Conservation (phyloP, 2,888 invertebrate genomes). For the Andrena trimmerana region DNA sequence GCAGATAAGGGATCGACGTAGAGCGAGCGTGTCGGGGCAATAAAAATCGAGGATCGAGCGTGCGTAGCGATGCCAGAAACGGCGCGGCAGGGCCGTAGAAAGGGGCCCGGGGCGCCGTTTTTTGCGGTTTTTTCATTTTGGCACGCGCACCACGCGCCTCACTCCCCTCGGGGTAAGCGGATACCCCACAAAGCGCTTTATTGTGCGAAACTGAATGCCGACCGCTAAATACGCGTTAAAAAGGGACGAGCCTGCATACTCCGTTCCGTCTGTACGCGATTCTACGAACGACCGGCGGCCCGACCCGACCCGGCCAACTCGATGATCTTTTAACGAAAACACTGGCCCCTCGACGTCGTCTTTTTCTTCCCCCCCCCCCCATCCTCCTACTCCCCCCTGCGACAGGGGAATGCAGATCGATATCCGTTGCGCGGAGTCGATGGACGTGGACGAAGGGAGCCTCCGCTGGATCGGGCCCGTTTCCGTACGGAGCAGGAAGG, state of each 20-base stretch:
- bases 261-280: slow-evolving; percentile 52
- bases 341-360: neutral
- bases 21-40: neutral
- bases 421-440: neutral
- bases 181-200: slow-evolving; percentile 84
- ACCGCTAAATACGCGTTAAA: slow-evolving; percentile 79
- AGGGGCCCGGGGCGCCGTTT: slow-evolving; percentile 69
- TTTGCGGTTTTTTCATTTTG: slow-evolving; percentile 82
- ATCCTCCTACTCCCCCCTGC: too few species aligned
- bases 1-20: slow-evolving; percentile 28
- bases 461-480: neutral
- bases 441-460: neutral
- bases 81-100: slow-evolving; percentile 59
- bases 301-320: neutral
- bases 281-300: slow-evolving; percentile 55
- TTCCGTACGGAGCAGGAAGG: too few species aligned
- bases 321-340: slow-evolving; percentile 53
- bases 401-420: neutral
- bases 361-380: neutral
- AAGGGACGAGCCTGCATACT: slow-evolving; percentile 65
- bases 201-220: slow-evolving; percentile 83
- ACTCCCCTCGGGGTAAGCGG: slow-evolving; percentile 79
- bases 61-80: slow-evolving; percentile 1
- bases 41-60: slow-evolving; percentile 10
- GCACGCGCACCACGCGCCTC: slow-evolving; percentile 79